Evolutionary conservation across 2,797 vertebrate genomes (phyloP), one percentile per base, ranked within the genome.

Genomic region (Meda fulgida): DNA sequence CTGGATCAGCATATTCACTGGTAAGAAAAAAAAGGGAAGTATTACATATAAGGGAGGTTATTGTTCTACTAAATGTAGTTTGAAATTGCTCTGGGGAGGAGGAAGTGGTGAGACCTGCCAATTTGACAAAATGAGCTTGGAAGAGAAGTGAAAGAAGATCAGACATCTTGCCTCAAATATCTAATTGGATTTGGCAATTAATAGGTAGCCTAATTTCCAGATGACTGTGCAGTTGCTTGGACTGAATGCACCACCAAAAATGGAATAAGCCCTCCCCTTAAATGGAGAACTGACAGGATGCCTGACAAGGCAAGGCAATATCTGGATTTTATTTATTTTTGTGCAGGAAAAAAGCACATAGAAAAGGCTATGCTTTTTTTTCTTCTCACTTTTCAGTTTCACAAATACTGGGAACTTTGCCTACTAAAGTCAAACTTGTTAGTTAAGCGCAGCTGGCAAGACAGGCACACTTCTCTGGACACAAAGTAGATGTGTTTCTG

Each of bases 51-150:
- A n/a, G 87, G 85, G 78, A 87, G 89, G 89, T 90, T 92, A 89
- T 90, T 90, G 88, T 92, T 90, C 91, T 91, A 93, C 92, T 94
- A 93, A 93, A 91, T 84, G 88, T 87, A 87, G 78, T 90, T 86
- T 89, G 83, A 92, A 91, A 91, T 89, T 89, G 84, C 80, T 89
- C 81, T 85, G 26, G 65, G 82, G 63, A 84, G 51, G 53, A 53
- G 34, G 73, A 78, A 43, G 60, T 36, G 40, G 55, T 86, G 0
- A 83, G 81, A 87, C 73, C 89, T 90, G 90, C 91, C 31, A 86
- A 77, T 80, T 78, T 89, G 92, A 93, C 90, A 89, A 89, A 92
- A 89, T 80, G 71, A 85, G 60, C 85, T 88, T 88, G 89, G 90
- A 40, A 92, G 87, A 65, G 69, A 91, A 85, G 65, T 87, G 58